Evolutionary conservation across 2,888 invertebrate species (phyloP), one percentile per base, ranked within the genome.

Genomic region (Nymphalis c-album): DNA sequence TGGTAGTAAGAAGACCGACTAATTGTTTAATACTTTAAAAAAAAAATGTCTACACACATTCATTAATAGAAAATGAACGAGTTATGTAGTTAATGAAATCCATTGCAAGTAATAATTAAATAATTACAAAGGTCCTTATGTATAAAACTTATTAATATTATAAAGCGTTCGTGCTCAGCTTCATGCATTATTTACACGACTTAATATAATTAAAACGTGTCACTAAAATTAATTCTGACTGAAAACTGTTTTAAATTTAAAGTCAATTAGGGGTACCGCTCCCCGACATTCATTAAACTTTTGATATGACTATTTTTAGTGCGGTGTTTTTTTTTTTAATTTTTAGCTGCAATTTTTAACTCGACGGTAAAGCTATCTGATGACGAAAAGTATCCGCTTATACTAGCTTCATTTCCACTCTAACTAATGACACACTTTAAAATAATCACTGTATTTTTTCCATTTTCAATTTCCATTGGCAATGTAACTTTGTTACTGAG

Each of bases 211-310:
- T 69, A 65, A 59, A 65, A 51, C 40, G 20, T 20, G 20, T 63
- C 57, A 68, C 62, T 46, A 35, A 68, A 71, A 71, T 73, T 69
- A 68, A 71, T 71, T 57, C 57, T 53, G 60, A 57, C 68, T 61
- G 69, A 63, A 65, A 66, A 67, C 68, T 69, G 58, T 70, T 70
- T 68, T 60, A 63, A 68, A 70, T 71, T 69, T 73, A 69, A 73
- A 69, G 64, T 70, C 73, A 70, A 73, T 71, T 71, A 69, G 65
- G 65, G 57, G 60, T 60, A 45, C 64, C 65, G 51, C 63, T 65
- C 64, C 64, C 50, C 50, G 67, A 50, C 64, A 62, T 68, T 67
- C 67, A 68, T 64, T 68, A 63, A 68, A 72, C 67, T 68, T 70
- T 62, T 64, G 63, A 63, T 63, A 35, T 40, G 31, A 59, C 47